Evolutionary conservation across 2,888 invertebrate species (phyloP).

Genomic region (Spicauda simplicius): DNA sequence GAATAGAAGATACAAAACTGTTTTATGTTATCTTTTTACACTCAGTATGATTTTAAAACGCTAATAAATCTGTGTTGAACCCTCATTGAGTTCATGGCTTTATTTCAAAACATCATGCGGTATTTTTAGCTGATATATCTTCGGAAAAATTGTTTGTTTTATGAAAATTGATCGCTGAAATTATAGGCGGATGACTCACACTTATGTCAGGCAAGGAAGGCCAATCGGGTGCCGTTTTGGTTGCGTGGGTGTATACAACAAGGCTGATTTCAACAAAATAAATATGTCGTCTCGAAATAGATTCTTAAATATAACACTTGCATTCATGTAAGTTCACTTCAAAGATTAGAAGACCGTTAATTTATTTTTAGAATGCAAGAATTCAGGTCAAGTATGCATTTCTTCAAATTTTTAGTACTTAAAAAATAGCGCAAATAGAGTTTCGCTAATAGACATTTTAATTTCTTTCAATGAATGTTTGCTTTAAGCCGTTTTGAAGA

Average conservation of each 20-base stretch:
- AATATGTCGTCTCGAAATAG: constrained; percentile 63
- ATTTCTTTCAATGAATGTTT: not conserved
- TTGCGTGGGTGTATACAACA: constrained; percentile 76
- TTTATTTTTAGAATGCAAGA: constrained; percentile 45
- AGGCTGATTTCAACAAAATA: constrained; percentile 74
- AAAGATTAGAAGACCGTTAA: constrained; percentile 39
- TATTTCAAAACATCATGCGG: constrained; percentile 33
- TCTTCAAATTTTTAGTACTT: constrained; percentile 9
- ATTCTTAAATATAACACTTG: constrained; percentile 61
- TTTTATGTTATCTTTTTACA: too few species aligned
- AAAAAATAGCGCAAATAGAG: not conserved
- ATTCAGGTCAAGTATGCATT: constrained; percentile 54
- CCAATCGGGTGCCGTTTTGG: constrained; percentile 55
- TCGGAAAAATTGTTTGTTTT: constrained; percentile 54
- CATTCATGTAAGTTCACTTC: constrained; percentile 46
- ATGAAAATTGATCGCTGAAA: constrained; percentile 72
- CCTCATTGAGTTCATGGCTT: not conserved
- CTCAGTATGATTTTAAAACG: too few species aligned
- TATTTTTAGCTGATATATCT: constrained; percentile 56
- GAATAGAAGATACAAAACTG: too few species aligned
- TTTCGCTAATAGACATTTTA: not conserved
- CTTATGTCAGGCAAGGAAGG: constrained; percentile 57
- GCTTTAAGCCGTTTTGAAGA: not conserved
- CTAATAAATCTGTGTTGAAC: not conserved
- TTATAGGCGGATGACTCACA: constrained; percentile 71